Conservation (phyloP, 2,888 invertebrate genomes). For the Caradrina clavipalpis region DNA sequence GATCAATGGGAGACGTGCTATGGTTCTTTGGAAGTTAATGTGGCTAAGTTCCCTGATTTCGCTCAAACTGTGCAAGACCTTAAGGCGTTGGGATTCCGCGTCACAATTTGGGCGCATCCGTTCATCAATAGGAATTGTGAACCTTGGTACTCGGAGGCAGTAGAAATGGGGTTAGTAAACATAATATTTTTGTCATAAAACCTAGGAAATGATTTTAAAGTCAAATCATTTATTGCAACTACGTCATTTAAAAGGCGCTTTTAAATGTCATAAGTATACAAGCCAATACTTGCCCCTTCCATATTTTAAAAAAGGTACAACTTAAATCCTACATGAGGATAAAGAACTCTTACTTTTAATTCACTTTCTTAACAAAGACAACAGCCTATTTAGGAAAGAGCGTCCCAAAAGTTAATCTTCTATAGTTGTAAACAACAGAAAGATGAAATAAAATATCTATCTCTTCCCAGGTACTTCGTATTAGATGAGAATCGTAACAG, state of each 20-base stretch:
- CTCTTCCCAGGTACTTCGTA: conserved; percentile 84
- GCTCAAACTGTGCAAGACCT: conserved; percentile 91
- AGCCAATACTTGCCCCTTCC: no score
- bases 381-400: no score
- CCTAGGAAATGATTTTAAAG: no score
- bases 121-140: conserved; percentile 95
- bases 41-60: conserved; percentile 93
- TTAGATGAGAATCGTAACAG: conserved; percentile 84
- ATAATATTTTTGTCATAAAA: not conserved
- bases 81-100: conserved; percentile 92
- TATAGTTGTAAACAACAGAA: no score
- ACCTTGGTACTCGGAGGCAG: conserved; percentile 90
- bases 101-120: conserved; percentile 96
- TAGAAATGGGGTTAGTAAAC: conserved; percentile 87
- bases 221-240: no score
- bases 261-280: no score
- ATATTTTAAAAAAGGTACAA: no score
- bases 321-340: no score
- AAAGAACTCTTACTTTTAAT: no score
- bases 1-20: conserved; percentile 97
- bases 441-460: not conserved
- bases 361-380: no score
- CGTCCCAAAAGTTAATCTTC: no score
- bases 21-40: conserved; percentile 94
- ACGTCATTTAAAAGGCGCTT: no score